A percentile compares a stretch with the other conserved stretches of the same genome.
These are phyloP conservation scores for Pentamera pediparva DNA, from an alignment of 53 echinoderm and acorn worm species.

Conservation along the genomic window DNA sequence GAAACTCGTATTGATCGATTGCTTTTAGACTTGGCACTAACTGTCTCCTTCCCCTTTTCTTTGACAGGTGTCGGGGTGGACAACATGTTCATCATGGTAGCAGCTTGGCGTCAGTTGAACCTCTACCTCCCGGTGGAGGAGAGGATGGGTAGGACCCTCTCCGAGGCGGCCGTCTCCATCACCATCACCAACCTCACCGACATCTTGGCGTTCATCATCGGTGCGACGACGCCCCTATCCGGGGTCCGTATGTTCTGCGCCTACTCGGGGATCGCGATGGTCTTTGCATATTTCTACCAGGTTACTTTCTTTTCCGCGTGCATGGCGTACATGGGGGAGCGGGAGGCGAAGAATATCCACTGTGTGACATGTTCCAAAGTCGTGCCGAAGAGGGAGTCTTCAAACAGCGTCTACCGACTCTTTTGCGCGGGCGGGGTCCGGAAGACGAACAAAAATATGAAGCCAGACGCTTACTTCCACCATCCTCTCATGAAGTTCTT, in stretches of 20 bases:
- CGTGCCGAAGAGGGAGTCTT: slow-evolving; percentile 41
- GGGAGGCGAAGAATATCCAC: slow-evolving; percentile 57
- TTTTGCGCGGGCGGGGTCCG: slow-evolving; percentile 68
- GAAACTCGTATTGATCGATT: no score
- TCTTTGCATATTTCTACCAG: slow-evolving; percentile 65
- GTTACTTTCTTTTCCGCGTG: slow-evolving; percentile 68
- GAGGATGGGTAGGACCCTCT: slow-evolving; percentile 82
- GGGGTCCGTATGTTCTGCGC: slow-evolving; percentile 81
- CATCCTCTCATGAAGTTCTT: slow-evolving; percentile 95
- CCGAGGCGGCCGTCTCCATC: slow-evolving; percentile 93
- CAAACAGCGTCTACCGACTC: slow-evolving; percentile 44
- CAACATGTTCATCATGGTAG: slow-evolving; percentile 99
- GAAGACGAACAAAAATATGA: slow-evolving; percentile 14
- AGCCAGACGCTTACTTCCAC: slow-evolving; percentile 48
- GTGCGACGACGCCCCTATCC: slow-evolving; percentile 76
- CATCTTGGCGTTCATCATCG: slow-evolving; percentile 85
- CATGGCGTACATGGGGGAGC: slow-evolving; percentile 59
- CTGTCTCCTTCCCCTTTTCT: not conserved
- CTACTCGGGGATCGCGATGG: slow-evolving; percentile 57
- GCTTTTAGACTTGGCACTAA: no score
- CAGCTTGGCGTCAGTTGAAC: slow-evolving; percentile 87
- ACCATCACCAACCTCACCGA: slow-evolving; percentile 96
- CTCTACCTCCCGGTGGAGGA: slow-evolving; percentile 68
- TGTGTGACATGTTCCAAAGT: slow-evolving; percentile 53
- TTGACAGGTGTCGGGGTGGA: slow-evolving; percentile 93